Evolutionary conservation across 35 echinoderm and acorn worm genomes (phyloP).

Genomic region (Ophioderma brevispina): DNA sequence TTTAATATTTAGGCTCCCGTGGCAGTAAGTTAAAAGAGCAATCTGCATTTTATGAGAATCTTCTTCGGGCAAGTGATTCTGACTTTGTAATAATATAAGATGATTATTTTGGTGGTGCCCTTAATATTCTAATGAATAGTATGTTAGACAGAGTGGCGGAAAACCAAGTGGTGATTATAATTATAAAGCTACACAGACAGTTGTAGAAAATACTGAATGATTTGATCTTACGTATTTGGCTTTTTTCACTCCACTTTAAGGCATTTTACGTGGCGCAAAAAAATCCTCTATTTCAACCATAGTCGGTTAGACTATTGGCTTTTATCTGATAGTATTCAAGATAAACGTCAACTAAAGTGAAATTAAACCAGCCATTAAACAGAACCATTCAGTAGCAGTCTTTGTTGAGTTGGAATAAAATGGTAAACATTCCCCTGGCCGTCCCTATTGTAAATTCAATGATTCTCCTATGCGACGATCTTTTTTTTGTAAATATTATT

Average conservation of each 20-base stretch:
- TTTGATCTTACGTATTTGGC: slow-evolving; percentile 19
- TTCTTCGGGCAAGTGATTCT: too few species aligned
- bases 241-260: not conserved
- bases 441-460: not conserved
- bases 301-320: not conserved
- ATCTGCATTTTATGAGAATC: too few species aligned
- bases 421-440: too few species aligned
- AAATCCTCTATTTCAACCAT: not conserved
- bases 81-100: too few species aligned
- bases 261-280: slow-evolving; percentile 2
- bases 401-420: not conserved
- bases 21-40: too few species aligned
- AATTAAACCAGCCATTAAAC: not conserved
- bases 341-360: too few species aligned
- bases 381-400: not conserved
- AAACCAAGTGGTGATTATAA: not conserved
- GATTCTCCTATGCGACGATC: too few species aligned
- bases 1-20: too few species aligned
- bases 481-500: too few species aligned
- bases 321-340: not conserved
- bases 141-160: not conserved
- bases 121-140: slow-evolving; percentile 2
- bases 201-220: not conserved
- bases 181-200: not conserved
- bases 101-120: not conserved